phyloP scores from a whole-genome alignment of 2,888 invertebrate species.

The Seladonia tumulorum region DNA sequence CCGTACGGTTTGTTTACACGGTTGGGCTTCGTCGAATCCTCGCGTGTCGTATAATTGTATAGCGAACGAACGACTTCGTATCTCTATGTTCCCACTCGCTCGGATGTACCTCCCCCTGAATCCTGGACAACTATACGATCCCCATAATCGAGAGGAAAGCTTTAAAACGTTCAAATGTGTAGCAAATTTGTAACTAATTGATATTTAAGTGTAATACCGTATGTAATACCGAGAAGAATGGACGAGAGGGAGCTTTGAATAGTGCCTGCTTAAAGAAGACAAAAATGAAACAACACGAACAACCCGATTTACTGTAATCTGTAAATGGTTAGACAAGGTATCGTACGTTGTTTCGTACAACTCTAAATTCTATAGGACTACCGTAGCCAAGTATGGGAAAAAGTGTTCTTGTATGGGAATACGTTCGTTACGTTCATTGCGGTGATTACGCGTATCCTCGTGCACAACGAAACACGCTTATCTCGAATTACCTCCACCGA shows the following conservation, averaged over 20 bases:
- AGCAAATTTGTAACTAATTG: conserved; percentile 65
- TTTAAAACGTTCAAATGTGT: conserved; percentile 63
- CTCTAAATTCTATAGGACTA: conserved; percentile 59
- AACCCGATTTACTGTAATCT: conserved; percentile 69
- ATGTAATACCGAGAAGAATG: conserved; percentile 63
- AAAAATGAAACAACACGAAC: conserved; percentile 26
- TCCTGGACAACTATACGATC: conserved; percentile 51
- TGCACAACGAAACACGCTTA: conserved; percentile 48
- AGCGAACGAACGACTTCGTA: conserved; percentile 45
- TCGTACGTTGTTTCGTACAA: conserved; percentile 58
- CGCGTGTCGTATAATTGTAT: conserved; percentile 22
- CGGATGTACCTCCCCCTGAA: conserved; percentile 35
- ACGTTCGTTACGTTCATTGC: conserved; percentile 44
- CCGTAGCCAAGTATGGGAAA: conserved; percentile 67
- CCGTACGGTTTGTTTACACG: conserved; percentile 11
- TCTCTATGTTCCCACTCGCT: conserved; percentile 46
- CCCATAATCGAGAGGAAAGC: conserved; percentile 57
- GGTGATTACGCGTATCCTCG: conserved; percentile 19
- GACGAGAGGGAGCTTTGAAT: conserved; percentile 81
- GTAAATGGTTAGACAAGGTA: conserved; percentile 68
- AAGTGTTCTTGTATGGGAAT: conserved; percentile 52
- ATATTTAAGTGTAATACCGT: conserved; percentile 65
- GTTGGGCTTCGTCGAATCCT: conserved; percentile 30
- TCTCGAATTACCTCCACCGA: background rate
- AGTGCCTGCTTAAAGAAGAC: conserved; percentile 81